phyloP scores from a whole-genome alignment of 2,113 vertebrate species.

The Athene noctua region DNA sequence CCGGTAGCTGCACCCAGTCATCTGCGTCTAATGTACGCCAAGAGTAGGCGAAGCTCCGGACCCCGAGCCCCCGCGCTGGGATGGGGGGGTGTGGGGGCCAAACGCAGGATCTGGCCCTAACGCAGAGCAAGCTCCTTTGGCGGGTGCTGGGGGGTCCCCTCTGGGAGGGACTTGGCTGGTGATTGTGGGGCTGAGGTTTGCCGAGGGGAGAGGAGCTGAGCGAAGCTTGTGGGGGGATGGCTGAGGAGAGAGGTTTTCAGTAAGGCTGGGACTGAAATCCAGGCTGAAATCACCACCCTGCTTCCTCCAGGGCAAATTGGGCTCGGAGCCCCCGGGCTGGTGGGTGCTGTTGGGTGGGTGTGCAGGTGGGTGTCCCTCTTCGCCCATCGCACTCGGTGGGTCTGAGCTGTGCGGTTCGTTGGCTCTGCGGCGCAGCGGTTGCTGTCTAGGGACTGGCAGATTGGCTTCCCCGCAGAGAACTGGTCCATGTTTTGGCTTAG shows the following conservation, averaged over 20 bases:
- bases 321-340: background rate
- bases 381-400: rapidly evolving
- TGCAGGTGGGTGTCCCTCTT: background rate
- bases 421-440: background rate
- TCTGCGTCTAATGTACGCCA: constrained; percentile 87
- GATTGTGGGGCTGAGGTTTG: background rate
- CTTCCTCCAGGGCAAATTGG: background rate
- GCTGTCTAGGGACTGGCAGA: background rate
- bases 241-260: rapidly evolving
- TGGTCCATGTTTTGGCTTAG: background rate
- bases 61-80: background rate
- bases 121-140: background rate
- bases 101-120: rapidly evolving
- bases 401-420: background rate
- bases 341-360: background rate
- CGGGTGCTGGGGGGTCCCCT: too few relatives aligned
- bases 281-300: background rate
- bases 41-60: constrained; percentile 71
- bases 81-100: background rate
- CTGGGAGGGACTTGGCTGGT: background rate
- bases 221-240: rapidly evolving
- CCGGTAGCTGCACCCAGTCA: constrained; percentile 88
- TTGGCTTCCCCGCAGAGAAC: background rate
- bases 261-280: background rate
- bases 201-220: background rate